Percentiles rank a stretch among this genome's conserved stretches.
Evolutionary conservation across 2,888 invertebrate species (phyloP).

Genomic region (Anaspis maculata): DNA sequence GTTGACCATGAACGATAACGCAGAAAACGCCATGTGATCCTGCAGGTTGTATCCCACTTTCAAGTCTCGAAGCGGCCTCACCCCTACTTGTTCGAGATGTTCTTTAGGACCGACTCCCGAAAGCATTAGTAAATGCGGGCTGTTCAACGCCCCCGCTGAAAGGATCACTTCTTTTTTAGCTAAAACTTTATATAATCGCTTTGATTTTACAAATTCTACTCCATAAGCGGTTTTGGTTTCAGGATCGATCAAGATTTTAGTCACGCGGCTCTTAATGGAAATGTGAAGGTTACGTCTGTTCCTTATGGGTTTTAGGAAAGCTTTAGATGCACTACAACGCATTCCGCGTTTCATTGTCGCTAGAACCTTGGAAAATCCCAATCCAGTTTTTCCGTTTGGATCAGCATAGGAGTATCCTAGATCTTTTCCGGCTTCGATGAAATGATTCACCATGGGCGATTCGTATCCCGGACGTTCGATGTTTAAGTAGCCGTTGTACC

Average conservation of each 20-base stretch:
- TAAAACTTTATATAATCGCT: slow-evolving; percentile 43
- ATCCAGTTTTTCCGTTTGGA: slow-evolving; percentile 53
- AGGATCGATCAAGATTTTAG: slow-evolving; percentile 58
- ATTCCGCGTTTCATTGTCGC: slow-evolving; percentile 64
- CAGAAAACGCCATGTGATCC: slow-evolving; percentile 69
- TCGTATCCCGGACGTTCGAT: slow-evolving; percentile 58
- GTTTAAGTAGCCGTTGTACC: slow-evolving; percentile 58
- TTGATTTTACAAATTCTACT: slow-evolving; percentile 61
- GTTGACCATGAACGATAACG: slow-evolving; percentile 64
- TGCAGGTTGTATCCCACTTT: slow-evolving; percentile 76
- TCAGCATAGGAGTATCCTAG: slow-evolving; percentile 64
- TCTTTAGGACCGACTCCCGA: slow-evolving; percentile 70
- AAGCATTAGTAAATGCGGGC: slow-evolving; percentile 78
- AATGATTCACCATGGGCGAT: slow-evolving; percentile 54
- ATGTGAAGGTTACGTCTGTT: slow-evolving; percentile 60
- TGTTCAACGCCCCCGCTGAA: slow-evolving; percentile 73
- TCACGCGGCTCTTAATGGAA: slow-evolving; percentile 59
- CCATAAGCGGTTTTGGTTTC: slow-evolving; percentile 52
- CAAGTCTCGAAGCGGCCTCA: slow-evolving; percentile 57
- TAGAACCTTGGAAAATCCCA: slow-evolving; percentile 62
- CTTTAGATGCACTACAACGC: slow-evolving; percentile 71
- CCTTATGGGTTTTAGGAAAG: slow-evolving; percentile 62
- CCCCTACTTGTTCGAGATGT: slow-evolving; percentile 51
- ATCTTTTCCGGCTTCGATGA: slow-evolving; percentile 59
- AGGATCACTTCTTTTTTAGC: slow-evolving; percentile 71